phyloP scores from a whole-genome alignment of 2,113 vertebrate species.

The Oostethus manadensis region DNA sequence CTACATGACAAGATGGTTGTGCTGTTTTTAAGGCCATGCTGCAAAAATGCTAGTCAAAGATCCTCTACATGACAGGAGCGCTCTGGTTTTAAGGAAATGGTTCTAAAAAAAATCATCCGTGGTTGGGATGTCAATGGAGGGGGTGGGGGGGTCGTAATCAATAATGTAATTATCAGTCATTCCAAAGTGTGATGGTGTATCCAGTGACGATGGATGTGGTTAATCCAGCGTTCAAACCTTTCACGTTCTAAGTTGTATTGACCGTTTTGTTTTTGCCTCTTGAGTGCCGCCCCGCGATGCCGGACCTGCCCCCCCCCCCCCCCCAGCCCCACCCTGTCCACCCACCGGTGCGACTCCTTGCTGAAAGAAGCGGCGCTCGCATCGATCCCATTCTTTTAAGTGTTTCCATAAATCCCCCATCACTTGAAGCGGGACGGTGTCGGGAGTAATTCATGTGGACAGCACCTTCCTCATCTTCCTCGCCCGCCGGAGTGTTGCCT shows the following conservation, averaged over 20 bases:
- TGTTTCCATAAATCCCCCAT: conserved; percentile 74
- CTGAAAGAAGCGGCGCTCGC: conserved; percentile 40
- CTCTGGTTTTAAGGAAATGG: too few species aligned
- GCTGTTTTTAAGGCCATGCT: too few species aligned
- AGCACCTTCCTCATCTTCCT: conserved; percentile 32
- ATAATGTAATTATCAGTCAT: background rate
- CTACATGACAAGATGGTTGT: too few species aligned
- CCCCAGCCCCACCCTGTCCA: background rate
- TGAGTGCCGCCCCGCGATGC: background rate
- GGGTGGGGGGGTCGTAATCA: too few species aligned
- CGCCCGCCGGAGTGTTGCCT: conserved; percentile 47
- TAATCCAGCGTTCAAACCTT: too few species aligned
- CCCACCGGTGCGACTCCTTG: conserved; percentile 26
- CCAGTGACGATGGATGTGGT: background rate
- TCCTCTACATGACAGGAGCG: too few species aligned
- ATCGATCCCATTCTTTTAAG: conserved; percentile 73
- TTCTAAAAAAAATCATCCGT: too few species aligned
- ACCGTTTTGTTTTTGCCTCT: conserved; percentile 22
- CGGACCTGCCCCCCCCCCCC: conserved; percentile 23
- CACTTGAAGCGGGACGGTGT: conserved; percentile 53
- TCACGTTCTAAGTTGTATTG: conserved; percentile 24
- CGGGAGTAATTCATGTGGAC: conserved; percentile 53
- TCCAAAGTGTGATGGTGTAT: background rate
- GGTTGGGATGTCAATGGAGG: too few species aligned
- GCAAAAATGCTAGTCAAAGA: too few species aligned